Evolutionary conservation across 2,113 vertebrate genomes (phyloP).

Genomic region (Tretioscincus oriximinensis): DNA sequence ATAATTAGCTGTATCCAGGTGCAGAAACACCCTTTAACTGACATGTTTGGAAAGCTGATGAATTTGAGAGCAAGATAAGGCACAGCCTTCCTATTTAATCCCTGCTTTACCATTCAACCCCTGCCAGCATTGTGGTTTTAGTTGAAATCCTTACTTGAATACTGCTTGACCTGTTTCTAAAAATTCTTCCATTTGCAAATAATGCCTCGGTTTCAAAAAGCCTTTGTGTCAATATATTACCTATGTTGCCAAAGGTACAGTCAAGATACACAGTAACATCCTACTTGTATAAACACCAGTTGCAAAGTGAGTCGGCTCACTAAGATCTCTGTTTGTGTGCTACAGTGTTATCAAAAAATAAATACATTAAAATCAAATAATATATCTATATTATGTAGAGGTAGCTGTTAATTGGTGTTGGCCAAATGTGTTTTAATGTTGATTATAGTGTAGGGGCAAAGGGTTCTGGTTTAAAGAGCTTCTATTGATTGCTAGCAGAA

Average conservation of each 20-base stretch:
- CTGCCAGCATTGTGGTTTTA: conserved; percentile 47
- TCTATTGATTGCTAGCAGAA: conserved; percentile 5
- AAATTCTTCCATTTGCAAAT: conserved; percentile 56
- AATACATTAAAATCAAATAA: conserved; percentile 70
- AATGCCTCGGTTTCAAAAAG: conserved; percentile 63
- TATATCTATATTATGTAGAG: conserved; percentile 45
- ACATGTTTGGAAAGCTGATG: conserved; percentile 54
- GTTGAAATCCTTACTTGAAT: conserved; percentile 46
- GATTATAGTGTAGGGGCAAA: no score
- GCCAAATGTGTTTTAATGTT: conserved; percentile 33
- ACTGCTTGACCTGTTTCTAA: conserved; percentile 30
- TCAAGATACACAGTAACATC: conserved; percentile 59
- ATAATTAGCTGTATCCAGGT: conserved; percentile 62
- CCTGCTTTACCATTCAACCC: conserved; percentile 43
- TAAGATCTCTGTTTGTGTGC: conserved; percentile 40
- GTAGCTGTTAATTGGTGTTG: conserved; percentile 38
- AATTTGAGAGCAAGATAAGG: conserved; percentile 68
- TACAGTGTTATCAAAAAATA: conserved; percentile 54
- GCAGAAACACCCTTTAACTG: conserved; percentile 55
- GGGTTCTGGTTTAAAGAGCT: neutral
- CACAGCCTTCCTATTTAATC: conserved; percentile 52
- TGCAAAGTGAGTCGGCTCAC: conserved; percentile 38
- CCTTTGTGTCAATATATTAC: conserved; percentile 61
- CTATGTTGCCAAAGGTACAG: conserved; percentile 52
- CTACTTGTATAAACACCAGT: conserved; percentile 57